Base-by-base conservation (phyloP, 2,888 invertebrate species). In the Chelonus formosanus region DNA sequence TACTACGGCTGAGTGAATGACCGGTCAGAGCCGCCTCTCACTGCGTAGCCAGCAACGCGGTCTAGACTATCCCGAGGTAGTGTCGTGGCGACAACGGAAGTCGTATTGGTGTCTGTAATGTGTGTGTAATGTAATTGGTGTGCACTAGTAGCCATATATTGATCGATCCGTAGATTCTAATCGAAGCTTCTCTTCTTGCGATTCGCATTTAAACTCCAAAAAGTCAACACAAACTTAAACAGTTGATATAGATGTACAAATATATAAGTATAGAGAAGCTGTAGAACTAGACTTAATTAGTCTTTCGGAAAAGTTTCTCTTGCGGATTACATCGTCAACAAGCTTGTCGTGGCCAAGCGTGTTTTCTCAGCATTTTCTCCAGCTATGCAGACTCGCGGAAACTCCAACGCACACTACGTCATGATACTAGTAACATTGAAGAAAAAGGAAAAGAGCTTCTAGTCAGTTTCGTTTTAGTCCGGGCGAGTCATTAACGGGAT, bases 1-100 rank as follows among this genome's bases (percentile, higher is more conserved):
- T 79, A 77, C 73, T 69, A 68, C 67, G 73, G 69, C 69, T 75
- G 74, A 79, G 79, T 78, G 78, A 80, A 80, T 78, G 78, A 78
- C 80, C 78, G 80, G 78, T 78, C 76, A 80, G 75, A 77, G 74
- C 78, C 78, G 77, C 80, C 82, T 78, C 76, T 78, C 76, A 74
- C 78, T 75, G 68, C 67, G 68, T 57, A 60, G 57, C 10, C 36
- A n/a, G 6, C 4, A 8, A 57, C 45, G 44, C 31, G 31, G 45
- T 45, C 44, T 44, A 36, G 43, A 56, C 32, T 32, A 32, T 45
- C 40, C 4, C 40, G 4, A 40, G 40, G 4, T 8, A 8, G 4
- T 8, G 53, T 31, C 32, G 52, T 35, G n/a, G 53, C 31, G n/a
- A 35, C 32, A 7, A 53, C 8, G 35, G 8, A 32, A 34, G 35